Evolutionary conservation across 1,140 invertebrate genomes (phyloP), one percentile per base, ranked within the genome.

Genomic region (Lordiphosa stackelbergi): DNA sequence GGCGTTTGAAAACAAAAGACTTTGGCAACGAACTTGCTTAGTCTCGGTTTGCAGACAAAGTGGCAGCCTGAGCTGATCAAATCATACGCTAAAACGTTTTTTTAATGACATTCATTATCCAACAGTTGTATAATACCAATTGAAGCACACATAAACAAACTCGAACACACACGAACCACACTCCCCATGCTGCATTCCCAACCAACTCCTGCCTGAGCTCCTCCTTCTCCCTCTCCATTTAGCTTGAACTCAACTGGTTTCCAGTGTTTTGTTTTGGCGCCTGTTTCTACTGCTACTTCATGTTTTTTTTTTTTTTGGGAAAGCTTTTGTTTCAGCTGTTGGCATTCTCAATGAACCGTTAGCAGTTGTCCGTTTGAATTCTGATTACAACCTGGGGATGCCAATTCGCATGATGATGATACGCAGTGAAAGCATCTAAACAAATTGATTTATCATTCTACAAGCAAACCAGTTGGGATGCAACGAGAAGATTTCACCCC

Each of bases 111-210:
- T 38, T 52, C 53, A 75, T 75, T 75, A 75, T 75, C 66, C 63
- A 75, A 75, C 72, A 66, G 72, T 75, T 75, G 47, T 75, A 75
- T 75, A 58, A 64, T 63, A 68, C 57, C 72, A 69, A 58, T 48
- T 64, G 53, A 46, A 71, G 40, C 49, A 38, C 51, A 48, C 49
- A 55, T 7, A 35, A 43, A 24, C 43, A 36, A 36, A 31, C 59
- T n/a, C 48, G 28, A 19, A 53, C 43, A 38, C 10, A 24, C 10
- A 11, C 46, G 43, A 31, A 34, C 43, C 24, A 36, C 41, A 41
- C 46, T 28, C 46, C 51, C 51, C 49, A 1, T 68, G 53, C 65
- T 59, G 37, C 48, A 68, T 66, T 59, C 64, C 41, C 47, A 36
- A 31, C 28, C 8, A 49, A 41, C 60, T 36, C 7, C 35, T 11